A percentile compares a stretch with the other conserved stretches of the same genome.
These are phyloP conservation scores for Aphaenogaster floridana DNA, from an alignment of 1,140 invertebrate species.

Conservation along the genomic window DNA sequence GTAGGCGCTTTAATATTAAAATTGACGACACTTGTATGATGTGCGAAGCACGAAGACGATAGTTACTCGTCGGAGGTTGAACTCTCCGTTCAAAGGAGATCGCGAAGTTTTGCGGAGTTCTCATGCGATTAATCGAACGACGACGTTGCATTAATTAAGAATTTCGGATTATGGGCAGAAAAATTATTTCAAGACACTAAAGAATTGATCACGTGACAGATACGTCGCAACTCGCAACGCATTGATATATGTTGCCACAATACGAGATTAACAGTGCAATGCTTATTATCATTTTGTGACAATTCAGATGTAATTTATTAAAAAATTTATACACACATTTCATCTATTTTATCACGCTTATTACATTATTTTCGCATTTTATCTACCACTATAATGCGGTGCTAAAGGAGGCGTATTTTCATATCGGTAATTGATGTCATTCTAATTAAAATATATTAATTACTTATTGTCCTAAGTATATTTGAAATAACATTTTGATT, in stretches of 20 bases:
- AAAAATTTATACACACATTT: background rate
- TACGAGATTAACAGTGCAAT: background rate
- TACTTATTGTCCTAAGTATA: background rate
- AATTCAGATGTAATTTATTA: background rate
- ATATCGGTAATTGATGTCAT: background rate
- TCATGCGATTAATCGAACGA: slow-evolving; percentile 30
- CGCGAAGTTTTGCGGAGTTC: slow-evolving; percentile 22
- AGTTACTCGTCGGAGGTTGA: slow-evolving; percentile 27
- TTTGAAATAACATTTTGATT: too few relatives aligned
- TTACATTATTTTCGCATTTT: slow-evolving; percentile 19
- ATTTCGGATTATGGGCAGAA: background rate
- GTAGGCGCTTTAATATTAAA: slow-evolving; percentile 61
- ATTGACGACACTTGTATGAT: slow-evolving; percentile 46
- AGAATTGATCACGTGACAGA: background rate
- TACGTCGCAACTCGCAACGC: background rate
- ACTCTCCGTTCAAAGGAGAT: slow-evolving; percentile 41
- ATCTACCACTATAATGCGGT: background rate
- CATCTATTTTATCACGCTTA: background rate
- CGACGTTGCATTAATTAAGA: slow-evolving; percentile 18
- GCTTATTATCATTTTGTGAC: background rate
- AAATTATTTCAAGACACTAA: slow-evolving; percentile 15
- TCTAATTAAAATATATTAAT: background rate
- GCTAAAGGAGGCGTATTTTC: background rate
- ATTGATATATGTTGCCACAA: background rate
- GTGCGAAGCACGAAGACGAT: slow-evolving; percentile 33